Evolutionary conservation across 1,140 invertebrate genomes (phyloP), one percentile per base, ranked within the genome.

Genomic region (Macrostomum lignano): DNA sequence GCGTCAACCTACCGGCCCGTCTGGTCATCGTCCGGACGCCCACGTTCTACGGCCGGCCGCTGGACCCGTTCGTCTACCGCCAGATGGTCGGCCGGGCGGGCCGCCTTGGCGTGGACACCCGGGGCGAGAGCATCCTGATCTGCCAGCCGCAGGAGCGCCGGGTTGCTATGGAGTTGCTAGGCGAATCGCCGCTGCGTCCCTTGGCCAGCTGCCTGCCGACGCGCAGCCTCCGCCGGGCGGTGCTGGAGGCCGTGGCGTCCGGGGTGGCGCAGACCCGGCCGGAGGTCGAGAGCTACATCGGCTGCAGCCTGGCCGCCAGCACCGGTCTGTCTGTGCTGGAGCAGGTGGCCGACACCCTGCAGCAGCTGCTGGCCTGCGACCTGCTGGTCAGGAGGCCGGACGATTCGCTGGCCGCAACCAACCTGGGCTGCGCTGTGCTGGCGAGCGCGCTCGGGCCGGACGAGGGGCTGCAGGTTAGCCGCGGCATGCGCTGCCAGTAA

Each of bases 71-170:
- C 5, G 72, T 71, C 6, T 96, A 94, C 54, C 70, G 71, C 37
- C 86, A 96, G 62, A 96, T 96, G 88, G 70, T 78, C 46, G 88
- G 86, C 10, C 63, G 88, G 46, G 82, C 84, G 44, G 88, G 86
- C 2, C 66, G 86, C 45, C 88, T 81, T 61, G 84, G 86, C n/a
- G 72, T 72, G 50, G 67, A 70, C 42, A 17, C 42, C 44, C 66
- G 37, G 70, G 70, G 81, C 31, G 82, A 94, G 63, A 84, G 79
- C 51, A 74, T 88, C 45, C 55, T 94, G 17, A 66, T 93, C 14
- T 88, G 81, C 51, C 72, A 71, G 38, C 59, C 65, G 23, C 67
- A 59, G 38, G 76, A 86, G 48, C 66, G 64, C 36, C 55, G 60
- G 28, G 60, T 67, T 36, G 78, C 70, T 0, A 55, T 65, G 41